Evolutionary conservation across 2,113 vertebrate species (phyloP).

Genomic region (Zootoca vivipara): DNA sequence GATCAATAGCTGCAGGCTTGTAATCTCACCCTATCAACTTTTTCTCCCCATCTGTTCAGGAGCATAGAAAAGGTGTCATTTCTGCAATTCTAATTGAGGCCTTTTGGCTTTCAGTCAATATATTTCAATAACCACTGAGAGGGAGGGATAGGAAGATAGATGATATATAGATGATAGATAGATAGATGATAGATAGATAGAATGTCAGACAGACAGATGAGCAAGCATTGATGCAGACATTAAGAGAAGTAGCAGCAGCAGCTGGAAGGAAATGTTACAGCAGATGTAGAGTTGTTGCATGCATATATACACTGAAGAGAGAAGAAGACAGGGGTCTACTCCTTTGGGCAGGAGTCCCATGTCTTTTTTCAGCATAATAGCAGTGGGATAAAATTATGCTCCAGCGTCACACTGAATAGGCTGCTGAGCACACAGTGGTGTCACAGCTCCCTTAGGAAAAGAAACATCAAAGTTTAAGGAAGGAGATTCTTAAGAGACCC

Average conservation of each 20-base stretch:
- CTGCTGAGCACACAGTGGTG: accelerated
- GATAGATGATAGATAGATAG: too few relatives aligned
- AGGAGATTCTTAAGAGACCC: neutral
- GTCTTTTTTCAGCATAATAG: neutral
- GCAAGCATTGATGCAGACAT: neutral
- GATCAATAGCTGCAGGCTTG: accelerated
- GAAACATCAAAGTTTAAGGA: neutral
- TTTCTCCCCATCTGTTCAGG: constrained; percentile 18
- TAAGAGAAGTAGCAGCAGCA: neutral
- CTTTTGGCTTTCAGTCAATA: neutral
- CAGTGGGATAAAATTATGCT: neutral
- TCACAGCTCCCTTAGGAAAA: neutral
- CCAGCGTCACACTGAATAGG: neutral
- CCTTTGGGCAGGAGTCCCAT: neutral
- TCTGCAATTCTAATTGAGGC: neutral
- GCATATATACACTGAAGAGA: neutral
- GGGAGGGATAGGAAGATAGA: neutral
- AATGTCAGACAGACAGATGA: neutral
- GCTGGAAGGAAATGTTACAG: neutral
- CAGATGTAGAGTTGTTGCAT: neutral
- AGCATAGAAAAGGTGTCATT: neutral
- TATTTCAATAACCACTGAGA: neutral
- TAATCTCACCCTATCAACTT: accelerated
- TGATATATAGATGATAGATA: accelerated
- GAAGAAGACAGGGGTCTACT: neutral